These are phyloP conservation scores for Takifugu bimaculatus DNA, from an alignment of 2,113 vertebrate species.

Conservation along the genomic window DNA sequence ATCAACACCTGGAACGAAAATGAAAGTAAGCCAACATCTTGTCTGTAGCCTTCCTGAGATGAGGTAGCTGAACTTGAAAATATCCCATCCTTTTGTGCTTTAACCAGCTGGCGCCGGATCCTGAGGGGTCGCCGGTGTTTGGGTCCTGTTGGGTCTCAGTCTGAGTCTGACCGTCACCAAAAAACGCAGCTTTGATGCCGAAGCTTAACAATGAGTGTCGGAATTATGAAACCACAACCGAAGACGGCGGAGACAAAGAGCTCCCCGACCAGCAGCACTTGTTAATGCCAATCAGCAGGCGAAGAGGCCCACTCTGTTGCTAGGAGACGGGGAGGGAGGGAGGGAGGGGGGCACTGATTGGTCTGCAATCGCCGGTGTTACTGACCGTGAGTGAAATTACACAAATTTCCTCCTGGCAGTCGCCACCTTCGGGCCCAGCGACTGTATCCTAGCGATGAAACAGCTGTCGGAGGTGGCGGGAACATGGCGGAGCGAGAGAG, in stretches of 20 bases:
- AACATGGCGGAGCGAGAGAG: not conserved
- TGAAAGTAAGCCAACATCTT: too few species aligned
- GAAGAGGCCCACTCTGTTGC: constrained; percentile 36
- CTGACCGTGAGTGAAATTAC: constrained; percentile 13
- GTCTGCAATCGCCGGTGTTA: constrained; percentile 16
- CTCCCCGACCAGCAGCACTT: constrained; percentile 12
- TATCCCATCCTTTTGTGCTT: too few species aligned
- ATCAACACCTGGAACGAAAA: not conserved
- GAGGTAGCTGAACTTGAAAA: too few species aligned
- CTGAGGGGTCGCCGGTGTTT: too few species aligned
- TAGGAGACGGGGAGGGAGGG: constrained; percentile 40
- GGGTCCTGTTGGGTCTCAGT: too few species aligned
- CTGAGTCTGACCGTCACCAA: too few species aligned
- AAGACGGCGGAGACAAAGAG: not conserved
- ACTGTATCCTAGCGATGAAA: constrained; percentile 3
- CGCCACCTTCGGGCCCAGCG: not conserved
- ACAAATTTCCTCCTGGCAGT: not conserved
- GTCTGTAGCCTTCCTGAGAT: too few species aligned
- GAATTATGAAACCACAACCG: too few species aligned
- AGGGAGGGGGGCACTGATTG: constrained; percentile 29
- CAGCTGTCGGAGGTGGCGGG: too few species aligned
- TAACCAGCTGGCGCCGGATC: too few species aligned
- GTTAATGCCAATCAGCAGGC: constrained; percentile 44
- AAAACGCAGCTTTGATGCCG: too few species aligned
- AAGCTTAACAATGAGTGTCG: too few species aligned